Evolutionary conservation across 2,113 vertebrate genomes (phyloP).

Genomic region (Diadophis punctatus): DNA sequence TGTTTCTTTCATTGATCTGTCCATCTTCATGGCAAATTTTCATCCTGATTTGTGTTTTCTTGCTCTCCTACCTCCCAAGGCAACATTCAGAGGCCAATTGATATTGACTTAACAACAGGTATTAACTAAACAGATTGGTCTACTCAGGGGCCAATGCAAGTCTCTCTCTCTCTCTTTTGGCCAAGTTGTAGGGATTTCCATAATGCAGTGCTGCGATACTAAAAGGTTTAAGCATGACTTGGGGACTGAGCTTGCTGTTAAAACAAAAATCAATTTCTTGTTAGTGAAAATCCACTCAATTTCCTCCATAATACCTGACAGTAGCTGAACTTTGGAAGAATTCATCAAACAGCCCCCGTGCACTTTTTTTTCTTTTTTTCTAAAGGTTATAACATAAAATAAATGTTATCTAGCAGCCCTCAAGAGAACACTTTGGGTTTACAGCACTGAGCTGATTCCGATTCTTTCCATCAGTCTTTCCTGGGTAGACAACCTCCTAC

Average conservation of each 20-base stretch:
- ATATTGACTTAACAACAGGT: neutral
- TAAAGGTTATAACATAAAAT: conserved; percentile 6
- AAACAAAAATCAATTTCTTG: conserved; percentile 32
- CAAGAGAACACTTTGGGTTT: neutral
- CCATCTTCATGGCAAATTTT: neutral
- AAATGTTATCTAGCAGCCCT: conserved; percentile 8
- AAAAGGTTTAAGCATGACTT: conserved; percentile 5
- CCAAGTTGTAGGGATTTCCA: neutral
- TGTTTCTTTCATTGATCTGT: neutral
- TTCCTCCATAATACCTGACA: conserved; percentile 19
- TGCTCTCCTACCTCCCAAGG: neutral
- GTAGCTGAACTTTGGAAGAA: conserved; percentile 6
- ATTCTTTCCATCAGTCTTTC: neutral
- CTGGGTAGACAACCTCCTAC: neutral
- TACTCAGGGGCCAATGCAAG: neutral
- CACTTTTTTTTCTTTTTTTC: neutral
- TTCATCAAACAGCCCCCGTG: conserved; percentile 17
- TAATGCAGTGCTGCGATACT: neutral
- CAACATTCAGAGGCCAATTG: neutral
- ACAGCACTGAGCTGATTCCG: neutral
- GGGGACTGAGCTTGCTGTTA: conserved; percentile 9
- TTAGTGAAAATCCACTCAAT: conserved; percentile 22
- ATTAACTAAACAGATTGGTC: neutral
- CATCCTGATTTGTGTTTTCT: neutral
- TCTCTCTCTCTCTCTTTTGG: neutral